Evolutionary conservation across 2,888 invertebrate species (phyloP), one percentile per base, ranked within the genome.

Genomic region (Panorpa germanica): DNA sequence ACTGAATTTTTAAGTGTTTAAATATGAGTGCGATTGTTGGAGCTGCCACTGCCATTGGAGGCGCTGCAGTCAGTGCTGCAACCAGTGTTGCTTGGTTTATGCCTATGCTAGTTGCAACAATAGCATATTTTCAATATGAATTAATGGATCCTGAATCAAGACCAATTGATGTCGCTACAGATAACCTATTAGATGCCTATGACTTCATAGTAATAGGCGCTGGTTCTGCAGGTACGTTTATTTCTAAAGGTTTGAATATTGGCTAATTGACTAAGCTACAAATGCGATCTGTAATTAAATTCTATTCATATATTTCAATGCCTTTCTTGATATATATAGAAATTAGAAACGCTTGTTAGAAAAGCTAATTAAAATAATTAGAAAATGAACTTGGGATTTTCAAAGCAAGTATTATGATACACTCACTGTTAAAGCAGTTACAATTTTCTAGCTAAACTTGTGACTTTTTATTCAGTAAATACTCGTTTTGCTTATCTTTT

Each of bases 191-290:
- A 14, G 61, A 64, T 0, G 61, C 70, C 21, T 85, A 83, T 44
- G 82, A 88, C 52, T 88, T 86, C 45, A 80, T 88, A 40, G 60
- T 83, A 31, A 68, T 88, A 17, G 88, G 88, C 2, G 77, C 74
- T 1, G 86, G 88, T 8, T 86, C 86, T 1, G 85, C 85, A 48
- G 83, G 82, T 65, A 49, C 36, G 35, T 42, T 32, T 44, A 44
- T 43, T 29, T 5, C 10, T 14, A 29, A 15, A 18, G 18, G 5
- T 27, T 3, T 16, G 18, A 10, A 25, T 6, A n/a, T n/a, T n/a
- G n/a, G n/a, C n/a, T n/a, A n/a, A n/a, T n/a, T n/a, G n/a, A n/a
- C n/a, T n/a, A n/a, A n/a, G n/a, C n/a, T n/a, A n/a, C n/a, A n/a
- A n/a, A n/a, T n/a, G n/a, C n/a, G n/a, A n/a, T n/a, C n/a, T n/a